phyloP scores from a whole-genome alignment of 1,140 invertebrate species.

The Aphis craccivora region DNA sequence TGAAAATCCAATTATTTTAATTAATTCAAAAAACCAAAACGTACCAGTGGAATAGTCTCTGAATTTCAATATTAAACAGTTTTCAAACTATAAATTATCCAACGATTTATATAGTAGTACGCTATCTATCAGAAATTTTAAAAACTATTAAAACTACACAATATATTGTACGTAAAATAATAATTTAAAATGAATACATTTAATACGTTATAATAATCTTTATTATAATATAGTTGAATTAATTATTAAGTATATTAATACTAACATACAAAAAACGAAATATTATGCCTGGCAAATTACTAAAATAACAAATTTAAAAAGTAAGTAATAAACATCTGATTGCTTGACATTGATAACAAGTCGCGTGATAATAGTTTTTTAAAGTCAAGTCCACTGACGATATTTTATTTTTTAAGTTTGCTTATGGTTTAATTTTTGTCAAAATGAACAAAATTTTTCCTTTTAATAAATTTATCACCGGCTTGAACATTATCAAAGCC shows the following conservation, averaged over 20 bases:
- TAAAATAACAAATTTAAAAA: not conserved
- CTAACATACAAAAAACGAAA: not conserved
- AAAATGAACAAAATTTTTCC: slow-evolving; percentile 58
- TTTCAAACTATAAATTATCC: not conserved
- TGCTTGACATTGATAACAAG: slow-evolving; percentile 27
- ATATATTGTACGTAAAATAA: not conserved
- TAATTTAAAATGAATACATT: not conserved
- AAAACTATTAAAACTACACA: not conserved
- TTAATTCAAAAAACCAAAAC: not conserved
- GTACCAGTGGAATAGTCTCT: too few species aligned
- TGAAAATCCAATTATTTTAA: not conserved
- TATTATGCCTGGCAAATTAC: not conserved
- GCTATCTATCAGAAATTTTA: not conserved
- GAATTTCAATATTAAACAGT: too few species aligned
- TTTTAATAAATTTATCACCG: slow-evolving; percentile 75
- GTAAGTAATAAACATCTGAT: slow-evolving; percentile 22
- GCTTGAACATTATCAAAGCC: slow-evolving; percentile 75
- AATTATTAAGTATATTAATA: not conserved
- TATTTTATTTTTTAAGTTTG: not conserved
- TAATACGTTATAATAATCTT: not conserved
- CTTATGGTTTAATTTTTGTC: not conserved
- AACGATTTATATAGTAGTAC: not conserved
- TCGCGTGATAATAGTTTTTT: not conserved
- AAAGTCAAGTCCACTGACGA: not conserved
- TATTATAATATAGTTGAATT: not conserved